These are phyloP conservation scores for Pristionchus mayeri DNA, from an alignment of 2,888 invertebrate genomes.

Conservation along the genomic window DNA sequence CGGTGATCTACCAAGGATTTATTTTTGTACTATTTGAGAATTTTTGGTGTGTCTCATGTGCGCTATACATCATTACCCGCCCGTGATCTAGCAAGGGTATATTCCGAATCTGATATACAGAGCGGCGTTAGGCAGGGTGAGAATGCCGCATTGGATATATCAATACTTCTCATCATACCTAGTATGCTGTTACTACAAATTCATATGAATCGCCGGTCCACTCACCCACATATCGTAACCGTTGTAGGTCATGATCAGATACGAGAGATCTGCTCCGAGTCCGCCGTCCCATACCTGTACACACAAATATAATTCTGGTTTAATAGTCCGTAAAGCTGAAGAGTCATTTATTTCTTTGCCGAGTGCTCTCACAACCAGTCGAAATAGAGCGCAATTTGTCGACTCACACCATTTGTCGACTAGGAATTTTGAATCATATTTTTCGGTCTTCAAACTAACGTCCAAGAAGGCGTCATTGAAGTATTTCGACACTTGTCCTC, in stretches of 20 bases:
- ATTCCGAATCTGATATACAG: neutral
- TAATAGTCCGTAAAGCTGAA: too few relatives aligned
- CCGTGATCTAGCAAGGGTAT: too few relatives aligned
- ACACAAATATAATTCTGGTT: neutral
- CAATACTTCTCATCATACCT: too few relatives aligned
- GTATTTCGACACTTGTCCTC: constrained; percentile 25
- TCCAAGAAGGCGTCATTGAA: constrained; percentile 56
- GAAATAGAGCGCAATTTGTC: too few relatives aligned
- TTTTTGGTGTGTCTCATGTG: too few relatives aligned
- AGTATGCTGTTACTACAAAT: too few relatives aligned
- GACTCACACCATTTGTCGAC: neutral
- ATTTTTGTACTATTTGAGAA: neutral
- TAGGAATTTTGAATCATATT: neutral
- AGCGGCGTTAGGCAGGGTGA: neutral
- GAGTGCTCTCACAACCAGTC: too few relatives aligned
- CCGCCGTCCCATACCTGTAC: constrained; percentile 28
- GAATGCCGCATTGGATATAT: neutral
- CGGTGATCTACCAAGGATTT: constrained; percentile 39
- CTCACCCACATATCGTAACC: constrained; percentile 25
- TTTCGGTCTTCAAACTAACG: neutral
- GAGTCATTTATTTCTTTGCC: too few relatives aligned
- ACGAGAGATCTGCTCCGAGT: neutral
- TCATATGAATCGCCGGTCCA: neutral
- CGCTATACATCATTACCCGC: too few relatives aligned
- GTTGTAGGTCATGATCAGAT: neutral